phyloP scores from a whole-genome alignment of 2,888 invertebrate genomes.

The Caenorhabditis plicata region DNA sequence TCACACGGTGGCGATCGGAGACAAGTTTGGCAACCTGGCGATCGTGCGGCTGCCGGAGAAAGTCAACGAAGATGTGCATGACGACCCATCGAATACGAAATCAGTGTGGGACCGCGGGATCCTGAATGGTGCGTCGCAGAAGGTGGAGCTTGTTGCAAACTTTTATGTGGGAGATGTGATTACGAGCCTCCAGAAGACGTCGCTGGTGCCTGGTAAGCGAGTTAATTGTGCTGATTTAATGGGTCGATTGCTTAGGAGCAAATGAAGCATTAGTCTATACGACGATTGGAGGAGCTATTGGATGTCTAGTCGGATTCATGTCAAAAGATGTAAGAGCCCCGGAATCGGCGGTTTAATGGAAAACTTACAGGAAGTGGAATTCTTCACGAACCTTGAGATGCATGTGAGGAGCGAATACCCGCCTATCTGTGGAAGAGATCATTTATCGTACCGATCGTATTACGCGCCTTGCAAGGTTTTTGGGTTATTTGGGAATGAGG shows the following conservation, averaged over 20 bases:
- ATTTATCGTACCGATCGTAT: constrained; percentile 91
- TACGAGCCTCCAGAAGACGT: constrained; percentile 85
- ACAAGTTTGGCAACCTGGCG: constrained; percentile 95
- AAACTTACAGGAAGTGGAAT: constrained; percentile 83
- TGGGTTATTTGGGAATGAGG: constrained; percentile 65
- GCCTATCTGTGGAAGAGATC: constrained; percentile 93
- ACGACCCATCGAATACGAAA: constrained; percentile 97
- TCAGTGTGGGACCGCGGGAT: constrained; percentile 88
- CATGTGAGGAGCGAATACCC: constrained; percentile 96
- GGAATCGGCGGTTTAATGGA: not conserved
- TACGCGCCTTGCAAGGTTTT: constrained; percentile 91
- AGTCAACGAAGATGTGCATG: constrained; percentile 94
- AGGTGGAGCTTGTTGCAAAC: constrained; percentile 86
- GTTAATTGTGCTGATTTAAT: not conserved
- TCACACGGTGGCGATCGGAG: constrained; percentile 90
- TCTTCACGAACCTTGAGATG: constrained; percentile 99
- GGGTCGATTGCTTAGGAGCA: constrained; percentile 72
- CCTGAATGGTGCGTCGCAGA: constrained; percentile 94
- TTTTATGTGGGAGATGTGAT: constrained; percentile 95
- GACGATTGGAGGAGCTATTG: constrained; percentile 87
- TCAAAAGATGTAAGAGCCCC: constrained; percentile 73
- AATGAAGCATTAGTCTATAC: constrained; percentile 95
- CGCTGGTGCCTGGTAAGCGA: constrained; percentile 80
- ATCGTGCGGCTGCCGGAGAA: constrained; percentile 86
- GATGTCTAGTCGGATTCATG: constrained; percentile 89